Percentiles rank a stretch among this genome's conserved stretches.
phyloP scores from a whole-genome alignment of 2,113 vertebrate genomes.

The Lagopus leucura region DNA sequence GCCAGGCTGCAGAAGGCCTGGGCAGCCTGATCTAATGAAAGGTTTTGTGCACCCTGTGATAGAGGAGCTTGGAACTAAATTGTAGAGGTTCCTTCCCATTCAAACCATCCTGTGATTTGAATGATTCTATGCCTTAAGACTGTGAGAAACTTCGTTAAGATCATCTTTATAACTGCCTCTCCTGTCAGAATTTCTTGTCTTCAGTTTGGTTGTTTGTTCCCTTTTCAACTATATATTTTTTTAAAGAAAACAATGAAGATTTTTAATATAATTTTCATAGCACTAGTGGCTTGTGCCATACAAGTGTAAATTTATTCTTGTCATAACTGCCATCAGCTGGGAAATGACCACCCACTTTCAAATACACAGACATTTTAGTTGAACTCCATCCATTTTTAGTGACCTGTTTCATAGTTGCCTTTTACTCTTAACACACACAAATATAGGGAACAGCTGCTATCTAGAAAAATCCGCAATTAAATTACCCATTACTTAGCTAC shows the following conservation, averaged over 20 bases:
- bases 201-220: constrained; percentile 1
- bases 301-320: neutral
- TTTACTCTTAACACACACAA: neutral
- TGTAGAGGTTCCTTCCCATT: neutral
- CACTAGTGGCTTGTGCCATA: neutral
- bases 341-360: neutral
- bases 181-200: neutral
- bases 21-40: neutral
- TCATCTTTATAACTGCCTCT: neutral
- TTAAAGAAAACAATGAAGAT: neutral
- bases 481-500: neutral
- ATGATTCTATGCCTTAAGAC: neutral
- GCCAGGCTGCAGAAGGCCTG: neutral
- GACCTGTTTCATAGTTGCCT: neutral
- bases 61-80: neutral
- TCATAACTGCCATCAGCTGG: neutral
- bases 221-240: neutral
- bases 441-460: neutral
- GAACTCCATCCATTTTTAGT: neutral
- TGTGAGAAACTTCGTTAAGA: neutral
- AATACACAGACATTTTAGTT: neutral
- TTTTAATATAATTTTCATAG: neutral
- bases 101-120: neutral
- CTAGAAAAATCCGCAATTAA: neutral
- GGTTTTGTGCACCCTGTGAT: neutral